Conservation (phyloP, 1,140 invertebrate genomes). For the Drosophila nasuta region DNA sequence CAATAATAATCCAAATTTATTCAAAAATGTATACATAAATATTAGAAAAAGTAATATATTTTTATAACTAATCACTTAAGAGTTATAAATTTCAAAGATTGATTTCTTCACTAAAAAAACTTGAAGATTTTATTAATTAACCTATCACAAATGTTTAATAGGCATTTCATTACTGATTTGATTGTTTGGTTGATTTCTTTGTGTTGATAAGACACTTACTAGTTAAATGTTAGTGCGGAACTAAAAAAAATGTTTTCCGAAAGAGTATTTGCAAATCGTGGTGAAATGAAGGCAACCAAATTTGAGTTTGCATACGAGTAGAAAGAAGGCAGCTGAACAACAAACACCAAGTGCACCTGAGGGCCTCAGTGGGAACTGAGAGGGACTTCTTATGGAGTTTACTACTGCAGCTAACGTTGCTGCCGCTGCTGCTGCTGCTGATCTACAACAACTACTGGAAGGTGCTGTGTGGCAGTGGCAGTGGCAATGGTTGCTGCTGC, state of each 20-base stretch:
- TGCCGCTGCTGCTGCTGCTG: not conserved
- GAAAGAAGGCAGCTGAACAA: conserved; percentile 44
- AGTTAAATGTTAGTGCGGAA: no score
- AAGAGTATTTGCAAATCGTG: not conserved
- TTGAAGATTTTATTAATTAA: no score
- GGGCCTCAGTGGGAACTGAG: conserved; percentile 51
- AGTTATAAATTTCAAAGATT: no score
- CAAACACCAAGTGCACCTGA: conserved; percentile 63
- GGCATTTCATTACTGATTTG: no score
- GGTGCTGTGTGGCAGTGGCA: not conserved
- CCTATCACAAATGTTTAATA: no score
- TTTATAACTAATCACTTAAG: no score
- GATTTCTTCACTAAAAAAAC: no score
- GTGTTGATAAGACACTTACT: no score
- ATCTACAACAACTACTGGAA: not conserved
- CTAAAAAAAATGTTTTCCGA: not conserved
- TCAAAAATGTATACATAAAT: no score
- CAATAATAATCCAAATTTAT: no score
- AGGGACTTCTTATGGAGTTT: conserved; percentile 42
- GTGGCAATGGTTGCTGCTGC: not conserved
- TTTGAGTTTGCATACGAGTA: conserved; percentile 24
- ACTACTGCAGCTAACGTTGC: conserved; percentile 1
- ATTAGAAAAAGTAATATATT: no score
- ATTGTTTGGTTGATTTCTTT: no score
- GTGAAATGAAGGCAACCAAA: not conserved